These are phyloP conservation scores for Mythimna vitellina DNA, from an alignment of 2,888 invertebrate species.

Conservation along the genomic window DNA sequence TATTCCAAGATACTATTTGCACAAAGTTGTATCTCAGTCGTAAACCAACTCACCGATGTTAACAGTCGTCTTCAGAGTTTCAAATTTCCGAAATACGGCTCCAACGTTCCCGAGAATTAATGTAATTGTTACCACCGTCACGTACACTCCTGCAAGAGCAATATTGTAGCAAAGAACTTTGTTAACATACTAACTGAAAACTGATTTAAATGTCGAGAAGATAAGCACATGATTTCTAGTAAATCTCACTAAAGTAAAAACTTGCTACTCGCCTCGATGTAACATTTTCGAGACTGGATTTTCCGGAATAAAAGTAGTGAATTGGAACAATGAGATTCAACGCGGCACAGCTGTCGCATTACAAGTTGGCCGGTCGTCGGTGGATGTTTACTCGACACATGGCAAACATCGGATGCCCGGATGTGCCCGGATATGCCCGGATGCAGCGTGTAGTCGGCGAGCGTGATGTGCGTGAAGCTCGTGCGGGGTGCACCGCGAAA, in stretches of 20 bases:
- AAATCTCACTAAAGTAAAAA: conserved; percentile 41
- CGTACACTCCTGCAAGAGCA: conserved; percentile 75
- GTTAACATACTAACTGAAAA: conserved; percentile 45
- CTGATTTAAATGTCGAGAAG: conserved; percentile 57
- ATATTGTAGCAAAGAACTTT: conserved; percentile 56
- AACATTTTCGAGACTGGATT: conserved; percentile 73
- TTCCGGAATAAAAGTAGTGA: conserved; percentile 73
- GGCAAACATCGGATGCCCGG: conserved; percentile 64
- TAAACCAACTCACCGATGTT: conserved; percentile 79
- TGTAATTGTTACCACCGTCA: conserved; percentile 70
- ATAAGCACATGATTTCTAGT: conserved; percentile 54
- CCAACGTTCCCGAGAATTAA: conserved; percentile 69
- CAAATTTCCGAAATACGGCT: conserved; percentile 81
- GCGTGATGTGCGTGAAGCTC: conserved; percentile 29
- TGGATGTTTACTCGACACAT: conserved; percentile 72
- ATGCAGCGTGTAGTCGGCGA: conserved; percentile 25
- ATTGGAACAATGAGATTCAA: conserved; percentile 79
- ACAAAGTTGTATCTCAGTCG: conserved; percentile 36
- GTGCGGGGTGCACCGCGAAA: conserved; percentile 44
- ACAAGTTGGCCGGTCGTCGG: conserved; percentile 69
- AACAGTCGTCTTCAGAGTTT: conserved; percentile 78
- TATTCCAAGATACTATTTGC: conserved; percentile 38
- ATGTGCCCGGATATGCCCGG: conserved; percentile 21
- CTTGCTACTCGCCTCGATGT: conserved; percentile 75
- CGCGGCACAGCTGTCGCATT: conserved; percentile 76